Base-by-base conservation (phyloP, 2,888 invertebrate genomes). In the Adineta ricciae region DNA sequence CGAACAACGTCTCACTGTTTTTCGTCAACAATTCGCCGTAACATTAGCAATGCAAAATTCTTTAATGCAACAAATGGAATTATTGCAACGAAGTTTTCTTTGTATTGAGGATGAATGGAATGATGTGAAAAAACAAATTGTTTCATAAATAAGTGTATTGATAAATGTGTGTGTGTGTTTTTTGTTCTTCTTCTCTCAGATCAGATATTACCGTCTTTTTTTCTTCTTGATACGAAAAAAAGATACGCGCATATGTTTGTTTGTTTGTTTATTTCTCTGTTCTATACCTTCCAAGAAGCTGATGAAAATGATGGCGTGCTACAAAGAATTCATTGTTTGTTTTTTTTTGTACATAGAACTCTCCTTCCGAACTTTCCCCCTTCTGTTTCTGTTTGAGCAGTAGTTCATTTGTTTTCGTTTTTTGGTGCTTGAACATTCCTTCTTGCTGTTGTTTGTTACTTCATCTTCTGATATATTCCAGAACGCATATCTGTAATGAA, bases 21-120 rank as follows among this genome's bases (percentile, higher is more conserved):
- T 78, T 78, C 78, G 78, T 78, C 78, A 78, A 78, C 78, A 78
- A 78, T 78, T 78, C 41, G 78, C 78, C 32, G 78, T 78, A 0
- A 78, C 78, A 41, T 41, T 78, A 78, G 78, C 78, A 24, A 78
- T 78, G 78, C 78, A 78, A 78, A 38, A 78, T 41, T 41, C 41
- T 78, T 41, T 78, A 41, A 78, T 78, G 78, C 78, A 78, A 78
- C 78, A 78, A 78, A 78, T 78, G 78, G 78, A 78, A 78, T 78
- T 78, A 78, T 78, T 78, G 41, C 78, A 78, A 41, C 41, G 78
- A 78, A 78, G 78, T 78, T 78, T 78, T 78, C 41, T 78, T 32
- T 78, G 78, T 41, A 78, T 78, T 41, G 78, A 78, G n/a, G 78
- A 78, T 41, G 78, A 78, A 78, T 78, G 78, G 78, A 78, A 78